A percentile compares a stretch with the other conserved stretches of the same genome.
phyloP scores from a whole-genome alignment of 2,797 vertebrate genomes.

The Micropoecilia bifurca region DNA sequence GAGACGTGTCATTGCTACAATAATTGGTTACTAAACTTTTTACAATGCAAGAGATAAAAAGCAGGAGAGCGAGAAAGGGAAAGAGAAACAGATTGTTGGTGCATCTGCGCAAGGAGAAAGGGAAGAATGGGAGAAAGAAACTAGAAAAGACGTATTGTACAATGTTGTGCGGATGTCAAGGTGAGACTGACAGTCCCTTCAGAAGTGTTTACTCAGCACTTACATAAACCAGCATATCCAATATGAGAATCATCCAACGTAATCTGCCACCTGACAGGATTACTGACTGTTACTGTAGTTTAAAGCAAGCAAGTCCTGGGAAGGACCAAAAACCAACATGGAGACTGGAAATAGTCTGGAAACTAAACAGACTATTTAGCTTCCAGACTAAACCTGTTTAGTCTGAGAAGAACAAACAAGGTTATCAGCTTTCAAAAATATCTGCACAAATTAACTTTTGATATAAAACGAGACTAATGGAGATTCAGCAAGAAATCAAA shows the following conservation, averaged over 20 bases:
- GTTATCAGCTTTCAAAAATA: background rate
- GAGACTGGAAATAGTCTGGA: background rate
- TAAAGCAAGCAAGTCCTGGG: background rate
- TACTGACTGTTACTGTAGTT: conserved; percentile 3
- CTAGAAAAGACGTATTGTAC: conserved; percentile 2
- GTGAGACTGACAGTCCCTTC: conserved; percentile 69
- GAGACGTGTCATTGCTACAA: conserved; percentile 35
- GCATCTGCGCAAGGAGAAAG: conserved; percentile 21
- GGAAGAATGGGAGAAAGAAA: conserved; percentile 15
- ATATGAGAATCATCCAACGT: conserved; percentile 69
- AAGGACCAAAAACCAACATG: conserved; percentile 6
- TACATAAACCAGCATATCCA: conserved; percentile 66
- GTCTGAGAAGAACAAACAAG: background rate
- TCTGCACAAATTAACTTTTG: background rate
- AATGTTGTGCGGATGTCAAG: conserved; percentile 55
- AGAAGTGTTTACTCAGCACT: conserved; percentile 76
- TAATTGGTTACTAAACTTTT: conserved; percentile 28
- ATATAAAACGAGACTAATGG: background rate
- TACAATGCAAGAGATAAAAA: conserved; percentile 16
- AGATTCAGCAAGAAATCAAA: background rate
- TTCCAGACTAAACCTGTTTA: no score
- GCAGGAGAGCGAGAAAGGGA: conserved; percentile 21
- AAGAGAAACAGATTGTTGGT: conserved; percentile 29
- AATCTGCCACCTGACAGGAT: conserved; percentile 56
- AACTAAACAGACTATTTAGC: background rate